phyloP scores from a whole-genome alignment of 2,888 invertebrate species.

The Orchesella flavescens region DNA sequence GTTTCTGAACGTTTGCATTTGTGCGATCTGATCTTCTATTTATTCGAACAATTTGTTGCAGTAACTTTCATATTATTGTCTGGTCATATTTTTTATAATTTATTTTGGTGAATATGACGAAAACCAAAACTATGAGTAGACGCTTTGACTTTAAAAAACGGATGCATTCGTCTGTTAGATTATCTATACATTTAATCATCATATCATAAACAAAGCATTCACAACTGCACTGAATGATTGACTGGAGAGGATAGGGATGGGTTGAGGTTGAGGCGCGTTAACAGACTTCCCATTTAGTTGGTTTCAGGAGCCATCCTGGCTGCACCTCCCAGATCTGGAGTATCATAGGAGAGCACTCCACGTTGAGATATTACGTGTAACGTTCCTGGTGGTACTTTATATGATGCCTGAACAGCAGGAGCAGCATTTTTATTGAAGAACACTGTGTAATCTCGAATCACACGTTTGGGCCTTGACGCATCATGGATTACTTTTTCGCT shows the following conservation, averaged over 20 bases:
- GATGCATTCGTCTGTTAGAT: too few species aligned
- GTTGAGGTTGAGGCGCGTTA: too few species aligned
- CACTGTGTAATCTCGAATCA: conserved; percentile 70
- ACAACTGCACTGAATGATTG: too few species aligned
- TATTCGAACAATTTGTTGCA: not conserved
- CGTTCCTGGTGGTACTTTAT: conserved; percentile 71
- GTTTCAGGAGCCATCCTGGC: conserved; percentile 64
- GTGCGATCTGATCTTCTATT: not conserved
- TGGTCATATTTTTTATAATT: too few species aligned
- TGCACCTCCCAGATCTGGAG: conserved; percentile 69
- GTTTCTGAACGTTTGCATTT: not conserved
- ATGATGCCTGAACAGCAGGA: conserved; percentile 64
- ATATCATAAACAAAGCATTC: too few species aligned
- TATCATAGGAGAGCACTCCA: conserved; percentile 69
- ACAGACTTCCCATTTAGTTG: conserved; percentile 8
- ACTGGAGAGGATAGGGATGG: too few species aligned
- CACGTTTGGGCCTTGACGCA: conserved; percentile 65
- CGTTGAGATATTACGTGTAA: conserved; percentile 71
- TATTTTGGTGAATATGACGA: too few species aligned
- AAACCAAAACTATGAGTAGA: too few species aligned
- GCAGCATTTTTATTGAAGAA: conserved; percentile 68
- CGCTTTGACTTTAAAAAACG: too few species aligned
- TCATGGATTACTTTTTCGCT: conserved; percentile 70
- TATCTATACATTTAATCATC: too few species aligned
- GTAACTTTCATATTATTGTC: too few species aligned